A percentile compares a stretch with the other conserved stretches of the same genome.
phyloP scores from a whole-genome alignment of 2,797 vertebrate species.

The Urocyon cinereoargenteus region DNA sequence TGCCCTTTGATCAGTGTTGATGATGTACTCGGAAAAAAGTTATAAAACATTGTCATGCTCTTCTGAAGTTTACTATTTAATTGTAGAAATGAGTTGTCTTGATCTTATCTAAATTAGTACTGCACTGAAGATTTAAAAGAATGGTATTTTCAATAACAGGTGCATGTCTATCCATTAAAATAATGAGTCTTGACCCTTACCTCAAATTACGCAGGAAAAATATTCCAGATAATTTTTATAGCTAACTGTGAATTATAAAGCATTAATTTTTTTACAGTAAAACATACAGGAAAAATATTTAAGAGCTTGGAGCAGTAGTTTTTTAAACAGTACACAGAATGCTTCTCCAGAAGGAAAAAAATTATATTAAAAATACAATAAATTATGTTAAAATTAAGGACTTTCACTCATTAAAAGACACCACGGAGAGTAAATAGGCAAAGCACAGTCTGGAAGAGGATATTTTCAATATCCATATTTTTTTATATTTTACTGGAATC shows the following conservation, averaged over 20 bases:
- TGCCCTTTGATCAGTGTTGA: not conserved
- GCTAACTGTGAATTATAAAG: not conserved
- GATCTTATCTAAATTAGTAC: not conserved
- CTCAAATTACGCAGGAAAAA: slow-evolving; percentile 30
- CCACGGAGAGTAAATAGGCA: not conserved
- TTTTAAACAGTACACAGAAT: not conserved
- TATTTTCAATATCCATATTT: not conserved
- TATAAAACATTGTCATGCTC: not conserved
- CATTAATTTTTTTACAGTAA: not conserved
- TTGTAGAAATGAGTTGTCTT: not conserved
- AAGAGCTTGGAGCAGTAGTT: not conserved
- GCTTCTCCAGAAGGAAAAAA: not conserved
- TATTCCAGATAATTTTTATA: not conserved
- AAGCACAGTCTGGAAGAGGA: not conserved
- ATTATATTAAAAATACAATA: not conserved
- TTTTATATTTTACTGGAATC: not conserved
- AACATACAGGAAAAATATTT: not conserved
- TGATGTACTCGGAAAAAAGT: not conserved
- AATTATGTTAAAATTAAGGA: not conserved
- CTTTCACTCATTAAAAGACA: not conserved
- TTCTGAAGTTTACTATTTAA: not conserved
- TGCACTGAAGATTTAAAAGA: slow-evolving; percentile 3
- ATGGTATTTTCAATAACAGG: slow-evolving; percentile 1
- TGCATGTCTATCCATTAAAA: not conserved
- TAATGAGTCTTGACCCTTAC: not conserved